phyloP scores from a whole-genome alignment of 2,888 invertebrate species.

The Meteorus cinctellus region DNA sequence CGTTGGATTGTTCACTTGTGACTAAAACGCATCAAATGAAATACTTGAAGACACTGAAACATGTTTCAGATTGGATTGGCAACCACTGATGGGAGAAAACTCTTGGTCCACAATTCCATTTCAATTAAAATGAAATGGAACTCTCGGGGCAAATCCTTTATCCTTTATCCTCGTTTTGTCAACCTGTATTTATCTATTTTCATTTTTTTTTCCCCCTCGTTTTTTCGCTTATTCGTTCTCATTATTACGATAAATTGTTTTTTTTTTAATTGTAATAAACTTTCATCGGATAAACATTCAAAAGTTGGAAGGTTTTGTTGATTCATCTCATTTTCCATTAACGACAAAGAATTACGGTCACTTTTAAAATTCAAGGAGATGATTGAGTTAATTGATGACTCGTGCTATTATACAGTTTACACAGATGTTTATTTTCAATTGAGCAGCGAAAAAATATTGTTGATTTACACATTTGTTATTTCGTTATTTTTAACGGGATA shows the following conservation, averaged over 20 bases:
- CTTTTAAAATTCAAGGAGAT: not conserved
- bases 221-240: not conserved
- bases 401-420: not conserved
- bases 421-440: not conserved
- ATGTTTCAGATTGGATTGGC: conserved; percentile 27
- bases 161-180: not conserved
- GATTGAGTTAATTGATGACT: conserved; percentile 26
- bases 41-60: not conserved
- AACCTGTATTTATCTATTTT: conserved; percentile 8
- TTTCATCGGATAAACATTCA: conserved; percentile 26
- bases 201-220: conserved; percentile 3
- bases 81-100: conserved; percentile 40
- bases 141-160: conserved; percentile 30
- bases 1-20: conserved; percentile 4
- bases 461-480: conserved; percentile 18
- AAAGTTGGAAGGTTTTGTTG: not conserved
- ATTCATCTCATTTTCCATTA: not conserved
- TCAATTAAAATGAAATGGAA: conserved; percentile 52
- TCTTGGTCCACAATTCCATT: conserved; percentile 47
- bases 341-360: not conserved
- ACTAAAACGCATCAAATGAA: not conserved
- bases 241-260: conserved; percentile 49
- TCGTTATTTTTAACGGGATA: conserved; percentile 28
- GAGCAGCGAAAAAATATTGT: conserved; percentile 20
- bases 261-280: conserved; percentile 48